These are phyloP conservation scores for Ctenomys sociabilis DNA, from an alignment of 2,113 vertebrate species.

Conservation along the genomic window DNA sequence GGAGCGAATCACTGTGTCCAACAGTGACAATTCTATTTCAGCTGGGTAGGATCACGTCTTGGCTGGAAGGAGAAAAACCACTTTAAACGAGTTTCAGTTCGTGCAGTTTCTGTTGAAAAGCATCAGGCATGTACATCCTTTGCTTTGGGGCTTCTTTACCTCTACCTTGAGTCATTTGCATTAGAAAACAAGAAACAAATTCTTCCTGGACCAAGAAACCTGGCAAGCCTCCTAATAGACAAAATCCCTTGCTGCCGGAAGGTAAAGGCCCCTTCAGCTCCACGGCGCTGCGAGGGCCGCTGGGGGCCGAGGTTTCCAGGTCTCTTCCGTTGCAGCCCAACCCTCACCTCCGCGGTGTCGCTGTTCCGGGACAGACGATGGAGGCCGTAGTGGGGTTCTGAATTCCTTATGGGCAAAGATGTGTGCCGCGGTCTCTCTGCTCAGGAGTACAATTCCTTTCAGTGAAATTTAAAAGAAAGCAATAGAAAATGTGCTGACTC, in stretches of 20 bases:
- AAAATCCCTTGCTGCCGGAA: background rate
- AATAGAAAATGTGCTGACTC: background rate
- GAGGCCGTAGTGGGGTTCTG: background rate
- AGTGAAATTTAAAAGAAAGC: conserved; percentile 43
- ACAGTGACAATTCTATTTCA: background rate
- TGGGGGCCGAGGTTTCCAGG: background rate
- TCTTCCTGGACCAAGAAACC: background rate
- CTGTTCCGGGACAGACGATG: background rate
- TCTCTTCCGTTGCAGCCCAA: background rate
- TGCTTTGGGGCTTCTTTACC: background rate
- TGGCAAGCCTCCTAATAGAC: background rate
- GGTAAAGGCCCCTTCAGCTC: background rate
- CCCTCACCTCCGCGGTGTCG: background rate
- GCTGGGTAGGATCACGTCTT: background rate
- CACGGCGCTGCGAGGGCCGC: background rate
- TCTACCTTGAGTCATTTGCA: background rate
- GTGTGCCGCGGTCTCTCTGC: background rate
- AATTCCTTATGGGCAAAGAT: background rate
- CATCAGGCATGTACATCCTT: background rate
- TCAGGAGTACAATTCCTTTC: conserved; percentile 2
- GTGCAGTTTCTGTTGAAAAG: background rate
- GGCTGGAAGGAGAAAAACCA: background rate
- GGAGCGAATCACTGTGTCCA: background rate
- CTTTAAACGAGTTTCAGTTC: background rate
- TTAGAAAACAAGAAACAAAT: background rate